These are phyloP conservation scores for Theocolax elegans DNA, from an alignment of 1,140 invertebrate species.

Conservation along the genomic window DNA sequence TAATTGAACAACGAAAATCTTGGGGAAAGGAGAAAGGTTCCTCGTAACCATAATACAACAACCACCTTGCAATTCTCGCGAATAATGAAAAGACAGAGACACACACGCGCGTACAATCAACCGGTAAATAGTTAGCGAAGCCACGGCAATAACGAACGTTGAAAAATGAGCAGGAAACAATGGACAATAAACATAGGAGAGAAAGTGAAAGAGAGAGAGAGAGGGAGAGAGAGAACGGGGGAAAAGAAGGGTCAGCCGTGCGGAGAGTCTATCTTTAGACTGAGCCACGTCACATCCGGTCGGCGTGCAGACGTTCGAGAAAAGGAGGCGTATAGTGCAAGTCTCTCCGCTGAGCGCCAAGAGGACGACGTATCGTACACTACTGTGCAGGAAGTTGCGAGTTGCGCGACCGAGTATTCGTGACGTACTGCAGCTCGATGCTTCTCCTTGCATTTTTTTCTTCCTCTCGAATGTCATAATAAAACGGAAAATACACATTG, in stretches of 20 bases:
- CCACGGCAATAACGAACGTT: background rate
- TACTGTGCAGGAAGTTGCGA: slow-evolving; percentile 1
- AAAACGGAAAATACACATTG: too few species aligned
- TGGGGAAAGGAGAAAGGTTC: too few species aligned
- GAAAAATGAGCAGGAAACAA: slow-evolving; percentile 16
- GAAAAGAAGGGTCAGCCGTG: slow-evolving; percentile 40
- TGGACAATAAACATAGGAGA: background rate
- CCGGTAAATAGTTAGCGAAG: too few species aligned
- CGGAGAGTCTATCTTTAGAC: slow-evolving; percentile 58
- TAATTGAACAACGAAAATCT: too few species aligned
- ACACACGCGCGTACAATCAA: too few species aligned
- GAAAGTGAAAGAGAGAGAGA: background rate
- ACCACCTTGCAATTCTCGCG: too few species aligned
- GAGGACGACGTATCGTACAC: background rate
- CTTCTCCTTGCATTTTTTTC: too few species aligned
- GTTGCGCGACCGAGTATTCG: background rate
- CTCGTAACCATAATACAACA: too few species aligned
- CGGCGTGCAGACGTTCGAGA: slow-evolving; percentile 38
- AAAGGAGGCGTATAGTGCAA: background rate
- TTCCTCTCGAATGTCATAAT: too few species aligned
- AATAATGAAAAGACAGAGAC: too few species aligned
- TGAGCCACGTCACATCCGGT: slow-evolving; percentile 56
- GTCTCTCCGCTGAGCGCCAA: background rate
- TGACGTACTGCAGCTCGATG: too few species aligned
- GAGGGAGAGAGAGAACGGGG: slow-evolving; percentile 12